phyloP scores from a whole-genome alignment of 1,140 invertebrate species.

The Bombus pascuorum region DNA sequence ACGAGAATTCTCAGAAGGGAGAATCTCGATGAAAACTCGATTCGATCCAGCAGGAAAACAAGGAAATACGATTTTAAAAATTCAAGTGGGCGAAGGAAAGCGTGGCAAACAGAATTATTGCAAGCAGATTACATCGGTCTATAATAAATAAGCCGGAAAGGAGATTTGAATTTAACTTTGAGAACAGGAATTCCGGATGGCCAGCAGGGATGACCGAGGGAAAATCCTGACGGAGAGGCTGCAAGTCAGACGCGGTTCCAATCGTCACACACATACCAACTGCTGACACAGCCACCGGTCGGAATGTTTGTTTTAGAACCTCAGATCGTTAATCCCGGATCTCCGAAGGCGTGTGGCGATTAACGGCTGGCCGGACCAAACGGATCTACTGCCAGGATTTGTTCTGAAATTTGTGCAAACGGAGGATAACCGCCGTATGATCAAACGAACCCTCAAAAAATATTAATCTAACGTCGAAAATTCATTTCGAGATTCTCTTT shows the following conservation, averaged over 20 bases:
- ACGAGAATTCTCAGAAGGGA: background rate
- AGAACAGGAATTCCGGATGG: background rate
- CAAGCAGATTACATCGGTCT: background rate
- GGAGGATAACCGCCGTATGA: background rate
- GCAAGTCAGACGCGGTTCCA: conserved; percentile 25
- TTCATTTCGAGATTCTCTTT: background rate
- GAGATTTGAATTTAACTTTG: background rate
- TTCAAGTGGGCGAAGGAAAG: background rate
- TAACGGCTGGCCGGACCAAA: conserved; percentile 31
- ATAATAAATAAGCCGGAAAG: background rate
- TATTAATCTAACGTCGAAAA: background rate
- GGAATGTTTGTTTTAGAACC: conserved; percentile 50
- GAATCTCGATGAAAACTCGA: background rate
- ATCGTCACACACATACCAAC: conserved; percentile 10
- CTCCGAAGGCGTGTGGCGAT: conserved; percentile 39
- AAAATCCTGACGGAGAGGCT: background rate
- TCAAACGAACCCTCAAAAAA: too few species aligned
- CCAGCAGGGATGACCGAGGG: too few species aligned
- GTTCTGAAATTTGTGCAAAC: conserved; percentile 23
- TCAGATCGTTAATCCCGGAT: conserved; percentile 50
- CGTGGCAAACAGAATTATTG: background rate
- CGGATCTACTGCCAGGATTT: conserved; percentile 16
- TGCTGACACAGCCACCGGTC: conserved; percentile 14
- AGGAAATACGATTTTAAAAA: background rate
- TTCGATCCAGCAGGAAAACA: background rate